Evolutionary conservation across 2,888 invertebrate species (phyloP), one percentile per base, ranked within the genome.

Genomic region (Reticulitermes lucifugus): DNA sequence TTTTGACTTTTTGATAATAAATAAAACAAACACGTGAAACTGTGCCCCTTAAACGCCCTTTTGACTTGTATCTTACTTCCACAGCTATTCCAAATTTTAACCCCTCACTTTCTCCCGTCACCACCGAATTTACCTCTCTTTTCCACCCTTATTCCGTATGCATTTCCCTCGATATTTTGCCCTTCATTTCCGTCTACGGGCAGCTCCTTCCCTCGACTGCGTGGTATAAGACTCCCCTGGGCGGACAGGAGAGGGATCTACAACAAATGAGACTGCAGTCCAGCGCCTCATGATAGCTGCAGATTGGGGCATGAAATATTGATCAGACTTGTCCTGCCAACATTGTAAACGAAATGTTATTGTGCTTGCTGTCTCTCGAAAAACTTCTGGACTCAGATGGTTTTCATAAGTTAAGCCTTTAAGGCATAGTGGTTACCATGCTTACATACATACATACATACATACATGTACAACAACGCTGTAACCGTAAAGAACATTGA

Each of bases 81-180:
- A 60, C n/a, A 60, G 60, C 60, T 60, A 60, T 60, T 14, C 18
- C 71, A 4, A 35, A 18, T 71, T 25, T 75, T 75, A 75, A 75
- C 41, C 60, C 51, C 60, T 12, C 43, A 41, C 75, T 0, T 21
- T 21, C 5, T 41, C 75, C 55, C 55, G 29, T 35, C 60, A 10
- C 41, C 41, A 60, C 25, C 3, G 22, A 59, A 59, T 18, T 51
- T 22, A 79, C 51, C 51, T 79, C 55, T 80, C 59, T 59, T 80
- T 29, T 29, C 18, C 35, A 35, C 79, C 80, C 81, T 81, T 81
- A 81, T 81, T 81, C 22, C 60, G 81, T 81, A 81, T 81, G 81
- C 81, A 81, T 81, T 81, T 81, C 81, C 81, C 81, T 65, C 65
- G 81, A 81, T 81, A 81, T 81, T 81, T 81, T 81, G 81, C 65